phyloP scores from a whole-genome alignment of 1,140 invertebrate species.

The Brachionus manjavacas region DNA sequence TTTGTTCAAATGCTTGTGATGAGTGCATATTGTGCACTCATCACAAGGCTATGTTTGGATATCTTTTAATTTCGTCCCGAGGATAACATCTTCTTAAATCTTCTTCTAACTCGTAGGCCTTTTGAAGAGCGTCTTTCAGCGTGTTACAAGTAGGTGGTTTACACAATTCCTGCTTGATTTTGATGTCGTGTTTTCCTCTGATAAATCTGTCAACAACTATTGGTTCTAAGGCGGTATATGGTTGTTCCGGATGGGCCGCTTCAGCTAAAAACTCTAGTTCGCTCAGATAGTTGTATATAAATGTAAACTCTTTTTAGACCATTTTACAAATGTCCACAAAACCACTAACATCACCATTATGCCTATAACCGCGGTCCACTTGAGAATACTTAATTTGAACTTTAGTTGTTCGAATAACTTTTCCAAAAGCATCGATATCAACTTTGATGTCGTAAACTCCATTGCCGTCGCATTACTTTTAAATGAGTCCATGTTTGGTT shows the following conservation, averaged over 20 bases:
- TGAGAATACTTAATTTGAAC: neutral
- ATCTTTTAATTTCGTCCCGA: too few species aligned
- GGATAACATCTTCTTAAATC: too few species aligned
- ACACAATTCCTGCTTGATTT: constrained; percentile 15
- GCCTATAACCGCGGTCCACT: neutral
- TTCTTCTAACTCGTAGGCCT: too few species aligned
- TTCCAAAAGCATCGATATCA: neutral
- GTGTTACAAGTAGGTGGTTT: neutral
- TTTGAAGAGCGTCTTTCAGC: neutral
- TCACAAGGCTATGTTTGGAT: too few species aligned
- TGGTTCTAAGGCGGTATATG: neutral
- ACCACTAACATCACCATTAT: neutral
- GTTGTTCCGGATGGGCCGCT: constrained; percentile 1
- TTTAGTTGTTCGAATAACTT: neutral
- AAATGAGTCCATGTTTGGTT: neutral
- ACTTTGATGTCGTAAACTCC: neutral
- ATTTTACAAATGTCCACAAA: neutral
- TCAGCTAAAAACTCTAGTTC: neutral
- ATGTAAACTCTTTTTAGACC: neutral
- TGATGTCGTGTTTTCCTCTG: neutral
- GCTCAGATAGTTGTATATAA: neutral
- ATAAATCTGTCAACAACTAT: constrained; percentile 21
- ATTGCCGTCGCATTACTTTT: neutral
- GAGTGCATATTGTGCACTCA: neutral
- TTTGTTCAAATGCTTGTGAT: constrained; percentile 10